Evolutionary conservation across 2,888 invertebrate species (phyloP).

Genomic region (Ceriagrion tenellum): DNA sequence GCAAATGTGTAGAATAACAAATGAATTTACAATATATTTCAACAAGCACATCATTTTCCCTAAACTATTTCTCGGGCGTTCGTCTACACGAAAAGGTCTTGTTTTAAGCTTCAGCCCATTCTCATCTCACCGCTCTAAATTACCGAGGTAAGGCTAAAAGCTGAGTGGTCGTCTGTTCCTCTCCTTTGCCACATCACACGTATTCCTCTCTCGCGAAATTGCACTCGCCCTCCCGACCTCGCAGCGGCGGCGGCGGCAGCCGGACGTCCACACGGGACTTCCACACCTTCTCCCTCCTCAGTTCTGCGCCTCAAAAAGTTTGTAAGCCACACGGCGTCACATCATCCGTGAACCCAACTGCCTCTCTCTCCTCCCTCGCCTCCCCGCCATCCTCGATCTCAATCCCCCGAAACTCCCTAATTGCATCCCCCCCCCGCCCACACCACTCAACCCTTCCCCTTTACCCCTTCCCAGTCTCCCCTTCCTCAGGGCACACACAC

Average conservation of each 20-base stretch:
- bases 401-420: background rate
- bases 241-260: background rate
- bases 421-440: background rate
- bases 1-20: too few species aligned
- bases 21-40: too few species aligned
- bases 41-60: too few species aligned
- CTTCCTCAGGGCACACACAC: background rate
- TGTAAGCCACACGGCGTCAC: background rate
- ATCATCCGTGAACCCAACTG: background rate
- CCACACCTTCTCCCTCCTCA: background rate
- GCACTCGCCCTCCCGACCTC: background rate
- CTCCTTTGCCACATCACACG: background rate
- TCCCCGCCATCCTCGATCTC: background rate
- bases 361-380: background rate
- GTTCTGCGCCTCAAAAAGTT: background rate
- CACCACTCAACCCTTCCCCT: background rate
- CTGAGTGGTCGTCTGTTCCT: background rate
- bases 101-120: background rate
- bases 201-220: background rate
- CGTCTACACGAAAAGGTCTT: too few species aligned
- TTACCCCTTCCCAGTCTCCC: background rate
- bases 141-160: background rate
- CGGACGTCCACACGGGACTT: background rate
- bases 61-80: too few species aligned
- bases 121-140: background rate